Evolutionary conservation across 2,797 vertebrate species (phyloP), one percentile per base, ranked within the genome.

Genomic region (Tokudaia tokunoshimensis): DNA sequence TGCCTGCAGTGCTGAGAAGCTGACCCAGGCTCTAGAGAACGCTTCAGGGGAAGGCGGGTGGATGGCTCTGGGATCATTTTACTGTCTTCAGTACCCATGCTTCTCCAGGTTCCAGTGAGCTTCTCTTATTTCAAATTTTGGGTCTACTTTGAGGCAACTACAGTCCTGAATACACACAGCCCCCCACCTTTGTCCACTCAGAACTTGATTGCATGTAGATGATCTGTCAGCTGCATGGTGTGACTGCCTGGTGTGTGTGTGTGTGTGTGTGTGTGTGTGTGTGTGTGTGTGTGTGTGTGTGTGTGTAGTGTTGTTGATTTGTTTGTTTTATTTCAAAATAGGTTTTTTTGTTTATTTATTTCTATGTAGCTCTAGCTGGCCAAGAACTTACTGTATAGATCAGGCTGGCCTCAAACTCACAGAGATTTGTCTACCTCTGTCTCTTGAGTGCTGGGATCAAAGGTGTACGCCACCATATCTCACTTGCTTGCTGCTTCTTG

Each of bases 21-120:
- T 63, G 80, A 92, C 61, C 65, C 70, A 34, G 52, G 63, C 37
- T 89, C 90, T 61, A 80, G 12, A 52, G 44, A 90, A 84, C 92
- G 57, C 6, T 76, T 90, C 65, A 47, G 70, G n/a, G 50, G 20
- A 93, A 47, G 24, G 86, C 92, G 41, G 78, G 19, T 37, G 80
- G 72, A n/a, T 76, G 75, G 72, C 78, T 94, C 20, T 47, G 37
- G 6, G n/a, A 41, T 94, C 52, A 91, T 94, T 87, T 96, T 96
- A 15, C 61, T 37, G 83, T 89, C 67, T 86, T 82, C 31, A 24
- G 0, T 76, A 72, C 57, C 24, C 26, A 14, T 76, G 22, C 11
- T 89, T 89, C 57, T 31, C 31, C 92, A 59, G 84, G 52, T 75
- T 75, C 19, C n/a, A n/a, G 88, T 47, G 65, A 78, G 59, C 78